Conservation (phyloP, 2,113 vertebrate species). For the Corvus cornix region DNA sequence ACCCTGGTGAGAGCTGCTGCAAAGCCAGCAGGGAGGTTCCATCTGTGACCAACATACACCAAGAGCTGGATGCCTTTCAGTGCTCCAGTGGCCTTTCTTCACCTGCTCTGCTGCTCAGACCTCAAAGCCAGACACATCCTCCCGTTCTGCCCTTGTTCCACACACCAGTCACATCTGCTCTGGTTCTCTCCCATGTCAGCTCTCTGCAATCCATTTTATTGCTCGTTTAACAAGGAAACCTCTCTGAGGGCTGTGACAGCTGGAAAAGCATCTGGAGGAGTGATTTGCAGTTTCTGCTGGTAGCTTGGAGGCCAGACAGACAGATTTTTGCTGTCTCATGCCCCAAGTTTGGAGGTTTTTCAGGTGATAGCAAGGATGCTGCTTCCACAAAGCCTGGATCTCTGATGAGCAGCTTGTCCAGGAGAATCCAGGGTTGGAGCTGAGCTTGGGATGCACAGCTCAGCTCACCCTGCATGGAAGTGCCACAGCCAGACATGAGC, state of each 20-base stretch:
- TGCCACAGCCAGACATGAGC: not conserved
- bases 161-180: not conserved
- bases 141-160: not conserved
- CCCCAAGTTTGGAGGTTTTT: not conserved
- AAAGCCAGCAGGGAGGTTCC: not conserved
- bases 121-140: not conserved
- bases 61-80: not conserved
- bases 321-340: not conserved
- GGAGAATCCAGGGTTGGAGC: fast-evolving
- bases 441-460: not conserved
- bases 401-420: not conserved
- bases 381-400: not conserved
- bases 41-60: not conserved
- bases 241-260: not conserved
- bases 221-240: not conserved
- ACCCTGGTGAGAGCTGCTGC: not conserved
- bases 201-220: not conserved
- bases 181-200: not conserved
- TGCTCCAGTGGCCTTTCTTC: not conserved
- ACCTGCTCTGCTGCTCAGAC: not conserved
- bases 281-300: not conserved
- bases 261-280: constrained; percentile 1
- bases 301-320: not conserved
- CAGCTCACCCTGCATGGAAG: not conserved
- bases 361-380: not conserved